phyloP scores from a whole-genome alignment of 2,113 vertebrate genomes.

The Ibidorhyncha struthersii region DNA sequence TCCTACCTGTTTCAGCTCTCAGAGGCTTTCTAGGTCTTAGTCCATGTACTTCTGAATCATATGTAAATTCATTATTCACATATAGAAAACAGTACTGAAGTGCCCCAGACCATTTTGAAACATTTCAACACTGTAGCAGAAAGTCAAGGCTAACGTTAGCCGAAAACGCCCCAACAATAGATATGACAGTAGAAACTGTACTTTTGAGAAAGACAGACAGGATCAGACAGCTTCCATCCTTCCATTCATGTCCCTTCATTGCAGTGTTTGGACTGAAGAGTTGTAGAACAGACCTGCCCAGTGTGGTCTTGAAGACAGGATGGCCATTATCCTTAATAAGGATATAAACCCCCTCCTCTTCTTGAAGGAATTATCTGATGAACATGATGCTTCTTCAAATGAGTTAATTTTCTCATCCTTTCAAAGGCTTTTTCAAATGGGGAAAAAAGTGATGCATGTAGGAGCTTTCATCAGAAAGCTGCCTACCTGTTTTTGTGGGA shows the following conservation, averaged over 20 bases:
- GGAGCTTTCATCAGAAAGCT: not conserved
- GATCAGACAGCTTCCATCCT: not conserved
- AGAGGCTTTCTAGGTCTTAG: not conserved
- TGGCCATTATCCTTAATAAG: not conserved
- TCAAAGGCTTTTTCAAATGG: not conserved
- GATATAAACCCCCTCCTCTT: not conserved
- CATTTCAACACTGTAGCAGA: not conserved
- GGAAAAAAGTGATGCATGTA: not conserved
- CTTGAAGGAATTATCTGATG: not conserved
- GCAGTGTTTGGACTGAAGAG: fast-evolving
- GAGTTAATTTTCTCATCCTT: not conserved
- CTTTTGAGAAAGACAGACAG: not conserved
- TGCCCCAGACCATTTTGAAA: not conserved
- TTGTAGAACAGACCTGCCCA: fast-evolving
- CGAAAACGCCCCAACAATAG: not conserved
- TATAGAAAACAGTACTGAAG: not conserved
- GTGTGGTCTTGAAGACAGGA: not conserved
- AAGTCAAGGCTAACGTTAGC: not conserved
- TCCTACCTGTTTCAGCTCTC: not conserved
- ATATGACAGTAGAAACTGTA: not conserved
- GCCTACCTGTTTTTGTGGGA: not conserved
- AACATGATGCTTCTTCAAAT: not conserved
- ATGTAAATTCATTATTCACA: not conserved
- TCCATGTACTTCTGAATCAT: not conserved
- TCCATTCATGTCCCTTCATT: not conserved